Base-by-base conservation (phyloP, 2,113 vertebrate species). In the Polypterus senegalus region DNA sequence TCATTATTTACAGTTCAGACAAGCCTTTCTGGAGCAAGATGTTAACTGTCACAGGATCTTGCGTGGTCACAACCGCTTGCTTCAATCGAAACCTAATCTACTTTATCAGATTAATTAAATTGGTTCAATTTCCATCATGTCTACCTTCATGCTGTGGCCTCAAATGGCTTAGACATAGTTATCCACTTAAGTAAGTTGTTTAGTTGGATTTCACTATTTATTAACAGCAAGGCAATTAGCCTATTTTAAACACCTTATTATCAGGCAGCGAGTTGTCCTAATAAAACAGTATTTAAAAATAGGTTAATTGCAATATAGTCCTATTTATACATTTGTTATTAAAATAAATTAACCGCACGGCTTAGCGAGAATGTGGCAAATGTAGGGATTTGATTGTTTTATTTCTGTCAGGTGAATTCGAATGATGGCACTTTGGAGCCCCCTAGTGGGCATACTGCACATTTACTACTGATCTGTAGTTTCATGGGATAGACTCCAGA, bases 201-300 rank as follows among this genome's bases (percentile, higher is more conserved):
- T 63, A 57, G 62, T 57, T 49, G 59, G 58, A 49, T 62, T 65
- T 7, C 49, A 7, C 49, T 6, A 51, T 62, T 63, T 63, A 62
- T 69, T 65, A 65, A 68, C 65, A 63, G 65, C 57, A 60, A 61
- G 65, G 70, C 66, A 67, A 71, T 71, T 74, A 75, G 65, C 66
- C 72, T 76, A 76, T 76, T 73, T 77, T 70, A 57, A 74, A 66
- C 63, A 60, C 61, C 61, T 60, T 65, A 68, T 73, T 70, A 70
- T 74, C 65, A 64, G 70, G 73, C 69, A 77, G 73, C 73, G 27
- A 75, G 70, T 72, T 63, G 67, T 62, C 61, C 61, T 76, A 69
- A 64, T 75, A 71, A 69, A 80, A 68, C 63, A 63, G 65, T 68
- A 69, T 69, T 77, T 74, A 65, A 77, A 78, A 77, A 75, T 69